Percentiles rank a stretch among this genome's conserved stretches.
phyloP scores from a whole-genome alignment of 2,888 invertebrate species.

The Mesorhabditis belari region DNA sequence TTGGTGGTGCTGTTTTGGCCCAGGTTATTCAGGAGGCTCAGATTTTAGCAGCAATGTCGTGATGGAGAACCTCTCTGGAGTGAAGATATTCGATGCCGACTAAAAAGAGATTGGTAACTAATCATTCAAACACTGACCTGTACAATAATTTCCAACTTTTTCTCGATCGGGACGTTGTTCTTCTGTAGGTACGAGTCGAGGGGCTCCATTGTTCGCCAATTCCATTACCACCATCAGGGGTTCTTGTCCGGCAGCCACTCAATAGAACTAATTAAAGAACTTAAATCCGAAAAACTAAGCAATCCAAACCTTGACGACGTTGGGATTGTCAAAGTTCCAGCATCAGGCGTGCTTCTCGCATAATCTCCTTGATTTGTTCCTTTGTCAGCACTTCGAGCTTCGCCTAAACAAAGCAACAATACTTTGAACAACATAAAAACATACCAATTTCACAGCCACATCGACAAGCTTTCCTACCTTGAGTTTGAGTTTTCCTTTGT shows the following conservation, averaged over 20 bases:
- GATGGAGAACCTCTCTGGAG: conserved; percentile 19
- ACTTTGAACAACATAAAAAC: conserved; percentile 5
- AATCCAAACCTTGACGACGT: conserved; percentile 22
- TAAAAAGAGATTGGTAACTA: too few relatives aligned
- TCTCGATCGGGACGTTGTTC: conserved; percentile 15
- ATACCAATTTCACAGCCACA: conserved; percentile 15
- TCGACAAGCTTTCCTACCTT: neutral
- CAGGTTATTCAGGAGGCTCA: too few relatives aligned
- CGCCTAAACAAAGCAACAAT: conserved; percentile 23
- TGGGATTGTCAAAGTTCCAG: conserved; percentile 32
- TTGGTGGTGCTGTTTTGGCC: too few relatives aligned
- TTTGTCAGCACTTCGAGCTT: conserved; percentile 29
- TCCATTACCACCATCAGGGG: conserved; percentile 37
- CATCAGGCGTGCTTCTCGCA: conserved; percentile 25
- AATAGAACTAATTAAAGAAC: too few relatives aligned
- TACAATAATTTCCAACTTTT: conserved; percentile 13
- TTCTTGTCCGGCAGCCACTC: conserved; percentile 21
- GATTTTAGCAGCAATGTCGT: conserved; percentile 31
- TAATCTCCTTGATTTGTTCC: conserved; percentile 37
- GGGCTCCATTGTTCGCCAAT: conserved; percentile 23
- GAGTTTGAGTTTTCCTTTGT: neutral
- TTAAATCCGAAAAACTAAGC: too few relatives aligned
- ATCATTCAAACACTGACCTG: neutral
- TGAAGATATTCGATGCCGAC: conserved; percentile 31
- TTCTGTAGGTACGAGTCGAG: conserved; percentile 30